Evolutionary conservation across 2,797 vertebrate genomes (phyloP).

Genomic region (Chloroceryle amazona): DNA sequence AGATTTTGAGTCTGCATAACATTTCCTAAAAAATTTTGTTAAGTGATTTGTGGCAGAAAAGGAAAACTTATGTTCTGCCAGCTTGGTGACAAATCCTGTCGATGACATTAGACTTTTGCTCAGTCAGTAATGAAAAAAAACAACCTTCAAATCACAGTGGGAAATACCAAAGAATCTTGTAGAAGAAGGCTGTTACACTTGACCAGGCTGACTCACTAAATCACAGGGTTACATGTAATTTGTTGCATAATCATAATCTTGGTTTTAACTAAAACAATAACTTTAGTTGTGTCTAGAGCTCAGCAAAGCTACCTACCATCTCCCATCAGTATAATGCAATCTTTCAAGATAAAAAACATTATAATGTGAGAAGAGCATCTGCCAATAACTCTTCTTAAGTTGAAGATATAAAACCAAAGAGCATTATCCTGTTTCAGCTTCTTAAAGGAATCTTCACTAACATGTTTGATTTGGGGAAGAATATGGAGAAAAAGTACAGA

Average conservation of each 20-base stretch:
- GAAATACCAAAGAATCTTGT: background rate
- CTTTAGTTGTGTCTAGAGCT: background rate
- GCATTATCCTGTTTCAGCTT: background rate
- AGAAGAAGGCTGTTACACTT: background rate
- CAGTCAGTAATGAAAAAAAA: constrained; percentile 47
- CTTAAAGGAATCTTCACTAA: background rate
- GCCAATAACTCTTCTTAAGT: background rate
- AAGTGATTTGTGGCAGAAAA: constrained; percentile 54
- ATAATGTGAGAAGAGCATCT: background rate
- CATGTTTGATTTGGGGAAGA: background rate
- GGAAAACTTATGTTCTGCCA: constrained; percentile 47
- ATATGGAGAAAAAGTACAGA: background rate
- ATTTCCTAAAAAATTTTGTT: constrained; percentile 53
- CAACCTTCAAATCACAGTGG: background rate
- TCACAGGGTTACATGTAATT: background rate
- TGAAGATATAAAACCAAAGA: background rate
- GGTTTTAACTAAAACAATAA: background rate
- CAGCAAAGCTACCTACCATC: background rate
- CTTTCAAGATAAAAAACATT: background rate
- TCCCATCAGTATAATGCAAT: background rate
- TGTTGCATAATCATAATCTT: background rate
- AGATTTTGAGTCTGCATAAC: constrained; percentile 63
- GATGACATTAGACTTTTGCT: constrained; percentile 17
- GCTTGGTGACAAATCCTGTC: constrained; percentile 52
- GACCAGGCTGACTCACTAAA: background rate